Percentiles rank a stretch among this genome's conserved stretches.
Conservation (phyloP, 2,888 invertebrate species). For the Chorisops tibialis region DNA sequence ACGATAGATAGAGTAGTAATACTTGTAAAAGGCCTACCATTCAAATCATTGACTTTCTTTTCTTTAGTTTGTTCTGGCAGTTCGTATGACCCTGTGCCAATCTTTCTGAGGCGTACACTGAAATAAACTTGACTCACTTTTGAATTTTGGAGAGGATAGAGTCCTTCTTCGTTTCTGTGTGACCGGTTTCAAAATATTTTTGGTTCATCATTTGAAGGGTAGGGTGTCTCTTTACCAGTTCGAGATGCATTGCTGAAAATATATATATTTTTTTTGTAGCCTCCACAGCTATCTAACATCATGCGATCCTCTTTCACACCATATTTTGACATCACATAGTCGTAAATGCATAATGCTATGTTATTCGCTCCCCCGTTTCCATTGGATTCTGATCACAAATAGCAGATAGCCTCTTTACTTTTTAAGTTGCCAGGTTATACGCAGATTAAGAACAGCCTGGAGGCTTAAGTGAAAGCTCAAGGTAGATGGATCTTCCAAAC, state of each 20-base stretch:
- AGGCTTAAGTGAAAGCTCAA: too few relatives aligned
- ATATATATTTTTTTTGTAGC: background rate
- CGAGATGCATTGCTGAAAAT: background rate
- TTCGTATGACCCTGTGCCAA: background rate
- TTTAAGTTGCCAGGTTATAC: too few relatives aligned
- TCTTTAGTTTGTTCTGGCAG: background rate
- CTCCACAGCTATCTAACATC: background rate
- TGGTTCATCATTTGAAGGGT: too few relatives aligned
- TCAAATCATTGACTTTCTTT: background rate
- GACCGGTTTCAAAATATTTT: constrained; percentile 3
- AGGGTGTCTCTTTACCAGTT: background rate
- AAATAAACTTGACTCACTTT: too few relatives aligned
- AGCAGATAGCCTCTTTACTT: too few relatives aligned
- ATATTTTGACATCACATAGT: constrained; percentile 1
- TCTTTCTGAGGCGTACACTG: too few relatives aligned
- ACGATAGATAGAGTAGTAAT: background rate
- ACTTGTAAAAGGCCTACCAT: background rate
- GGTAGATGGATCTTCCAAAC: too few relatives aligned
- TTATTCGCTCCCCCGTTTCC: background rate
- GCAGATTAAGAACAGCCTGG: too few relatives aligned
- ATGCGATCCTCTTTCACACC: constrained; percentile 1
- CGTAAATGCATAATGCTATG: constrained; percentile 3
- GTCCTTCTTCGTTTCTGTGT: background rate
- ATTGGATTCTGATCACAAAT: background rate
- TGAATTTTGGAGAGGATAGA: background rate